phyloP scores from a whole-genome alignment of 2,797 vertebrate genomes.

The Merluccius polli region DNA sequence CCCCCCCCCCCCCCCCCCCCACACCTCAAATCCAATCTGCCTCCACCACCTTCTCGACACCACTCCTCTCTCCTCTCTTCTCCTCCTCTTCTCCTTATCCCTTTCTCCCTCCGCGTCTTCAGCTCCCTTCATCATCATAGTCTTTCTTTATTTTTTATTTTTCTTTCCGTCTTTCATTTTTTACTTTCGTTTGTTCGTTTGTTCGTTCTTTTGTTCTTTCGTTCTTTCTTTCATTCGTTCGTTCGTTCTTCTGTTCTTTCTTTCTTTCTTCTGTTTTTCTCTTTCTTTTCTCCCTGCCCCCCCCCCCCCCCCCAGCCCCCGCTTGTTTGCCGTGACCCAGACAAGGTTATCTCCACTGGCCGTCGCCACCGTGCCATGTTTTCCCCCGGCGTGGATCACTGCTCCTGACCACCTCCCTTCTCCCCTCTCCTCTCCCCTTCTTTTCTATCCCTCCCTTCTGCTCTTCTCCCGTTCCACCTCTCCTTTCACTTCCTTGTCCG shows the following conservation, averaged over 20 bases:
- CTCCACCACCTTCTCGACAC: constrained; percentile 24
- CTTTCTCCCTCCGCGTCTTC: constrained; percentile 43
- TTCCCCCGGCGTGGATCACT: background rate
- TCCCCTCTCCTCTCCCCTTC: background rate
- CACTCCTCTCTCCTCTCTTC: constrained; percentile 29
- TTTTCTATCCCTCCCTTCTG: background rate
- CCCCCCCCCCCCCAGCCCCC: background rate
- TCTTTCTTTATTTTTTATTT: constrained; percentile 47
- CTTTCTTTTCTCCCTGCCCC: constrained; percentile 28
- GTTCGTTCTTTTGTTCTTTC: constrained; percentile 17
- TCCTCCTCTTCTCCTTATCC: constrained; percentile 39
- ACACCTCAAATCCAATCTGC: constrained; percentile 24
- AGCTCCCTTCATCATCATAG: constrained; percentile 31
- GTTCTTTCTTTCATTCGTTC: constrained; percentile 41
- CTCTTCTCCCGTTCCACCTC: background rate
- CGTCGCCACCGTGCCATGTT: background rate
- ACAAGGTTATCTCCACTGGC: background rate
- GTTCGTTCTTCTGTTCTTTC: constrained; percentile 39
- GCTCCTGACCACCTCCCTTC: constrained; percentile 9
- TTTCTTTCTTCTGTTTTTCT: constrained; percentile 43
- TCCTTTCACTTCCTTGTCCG: constrained; percentile 17
- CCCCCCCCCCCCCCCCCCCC: constrained; percentile 39
- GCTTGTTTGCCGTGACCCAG: background rate
- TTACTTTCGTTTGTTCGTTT: constrained; percentile 15
- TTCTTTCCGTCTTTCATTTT: constrained; percentile 27